Evolutionary conservation across 2,113 vertebrate genomes (phyloP).

Genomic region (Cnemophilus loriae): DNA sequence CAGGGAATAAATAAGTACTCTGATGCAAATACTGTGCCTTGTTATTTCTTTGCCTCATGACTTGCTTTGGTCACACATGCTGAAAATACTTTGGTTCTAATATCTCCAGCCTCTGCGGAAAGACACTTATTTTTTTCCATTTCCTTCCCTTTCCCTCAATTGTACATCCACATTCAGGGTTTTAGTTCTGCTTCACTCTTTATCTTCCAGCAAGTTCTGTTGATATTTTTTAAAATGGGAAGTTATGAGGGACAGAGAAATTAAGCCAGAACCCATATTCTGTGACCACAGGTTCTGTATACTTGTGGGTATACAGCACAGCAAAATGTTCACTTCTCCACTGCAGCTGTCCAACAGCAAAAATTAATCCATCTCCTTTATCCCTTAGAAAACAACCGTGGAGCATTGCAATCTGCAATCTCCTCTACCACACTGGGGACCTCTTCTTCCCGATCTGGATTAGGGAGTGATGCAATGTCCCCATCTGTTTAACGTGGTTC

Average conservation of each 20-base stretch:
- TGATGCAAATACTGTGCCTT: not conserved
- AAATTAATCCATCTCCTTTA: not conserved
- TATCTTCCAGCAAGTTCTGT: not conserved
- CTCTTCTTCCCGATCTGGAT: not conserved
- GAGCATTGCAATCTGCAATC: not conserved
- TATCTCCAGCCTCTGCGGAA: not conserved
- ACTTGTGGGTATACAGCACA: not conserved
- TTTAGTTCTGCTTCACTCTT: not conserved
- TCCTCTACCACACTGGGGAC: not conserved
- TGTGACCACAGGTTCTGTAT: not conserved
- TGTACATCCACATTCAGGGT: not conserved
- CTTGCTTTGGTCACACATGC: slow-evolving; percentile 16
- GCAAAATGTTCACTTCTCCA: not conserved
- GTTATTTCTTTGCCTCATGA: not conserved
- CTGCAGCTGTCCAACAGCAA: not conserved
- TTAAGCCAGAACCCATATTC: not conserved
- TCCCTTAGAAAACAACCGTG: fast-evolving
- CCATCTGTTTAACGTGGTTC: not conserved
- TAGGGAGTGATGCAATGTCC: not conserved
- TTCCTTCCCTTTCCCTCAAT: slow-evolving; percentile 7
- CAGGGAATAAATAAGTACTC: not conserved
- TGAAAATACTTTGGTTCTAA: slow-evolving; percentile 18
- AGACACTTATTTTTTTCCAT: slow-evolving; percentile 23
- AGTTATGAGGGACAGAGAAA: not conserved
- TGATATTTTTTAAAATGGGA: not conserved